Conservation (phyloP, 2,113 vertebrate genomes). For the Dicentrarchus labrax region DNA sequence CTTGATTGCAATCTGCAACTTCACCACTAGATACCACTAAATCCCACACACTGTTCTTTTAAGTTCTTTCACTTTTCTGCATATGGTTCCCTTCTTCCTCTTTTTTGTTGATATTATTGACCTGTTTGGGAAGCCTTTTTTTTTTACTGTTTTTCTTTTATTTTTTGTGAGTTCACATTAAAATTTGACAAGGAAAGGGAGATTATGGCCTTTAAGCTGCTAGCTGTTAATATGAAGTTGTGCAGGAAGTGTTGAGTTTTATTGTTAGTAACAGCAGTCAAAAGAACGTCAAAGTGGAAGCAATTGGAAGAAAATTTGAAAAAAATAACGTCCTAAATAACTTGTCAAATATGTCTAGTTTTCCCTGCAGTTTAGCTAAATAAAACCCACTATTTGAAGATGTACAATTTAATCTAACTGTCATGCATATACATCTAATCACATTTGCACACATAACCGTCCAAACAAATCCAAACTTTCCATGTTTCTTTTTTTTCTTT, state of each 20-base stretch:
- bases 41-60: too few species aligned
- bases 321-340: too few species aligned
- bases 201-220: neutral
- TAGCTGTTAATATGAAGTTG: neutral
- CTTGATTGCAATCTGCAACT: too few species aligned
- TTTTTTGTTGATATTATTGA: too few species aligned
- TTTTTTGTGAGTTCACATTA: too few species aligned
- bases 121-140: neutral
- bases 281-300: neutral
- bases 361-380: neutral
- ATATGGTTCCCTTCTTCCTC: neutral
- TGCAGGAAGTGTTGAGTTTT: neutral
- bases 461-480: slow-evolving; percentile 44
- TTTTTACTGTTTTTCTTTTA: neutral
- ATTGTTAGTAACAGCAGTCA: neutral
- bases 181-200: too few species aligned
- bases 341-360: too few species aligned
- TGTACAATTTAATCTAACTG: neutral
- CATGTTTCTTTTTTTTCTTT: neutral
- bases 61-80: neutral
- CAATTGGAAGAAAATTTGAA: too few species aligned
- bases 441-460: neutral
- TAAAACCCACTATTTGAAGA: neutral
- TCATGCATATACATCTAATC: neutral
- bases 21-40: too few species aligned